These are phyloP conservation scores for Mya arenaria DNA, from an alignment of 1,140 invertebrate genomes.

Conservation along the genomic window DNA sequence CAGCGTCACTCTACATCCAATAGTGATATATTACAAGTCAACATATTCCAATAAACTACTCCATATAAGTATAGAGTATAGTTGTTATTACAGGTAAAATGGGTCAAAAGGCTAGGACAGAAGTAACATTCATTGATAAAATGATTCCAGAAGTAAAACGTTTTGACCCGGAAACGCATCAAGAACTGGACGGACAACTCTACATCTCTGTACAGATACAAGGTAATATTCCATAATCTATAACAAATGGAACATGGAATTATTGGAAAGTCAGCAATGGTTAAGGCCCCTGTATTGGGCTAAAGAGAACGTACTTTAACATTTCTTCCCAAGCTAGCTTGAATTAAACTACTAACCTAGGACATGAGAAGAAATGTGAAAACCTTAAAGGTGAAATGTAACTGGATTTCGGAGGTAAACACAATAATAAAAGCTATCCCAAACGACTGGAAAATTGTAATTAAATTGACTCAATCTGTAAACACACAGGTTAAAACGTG, in stretches of 20 bases:
- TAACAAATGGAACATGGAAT: slow-evolving; percentile 9
- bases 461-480: too few species aligned
- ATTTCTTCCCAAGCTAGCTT: too few species aligned
- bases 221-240: slow-evolving; percentile 44
- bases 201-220: slow-evolving; percentile 56
- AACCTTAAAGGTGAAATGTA: too few species aligned
- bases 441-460: too few species aligned
- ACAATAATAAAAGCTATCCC: too few species aligned
- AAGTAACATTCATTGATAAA: slow-evolving; percentile 38
- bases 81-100: slow-evolving; percentile 48
- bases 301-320: too few species aligned
- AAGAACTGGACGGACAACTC: slow-evolving; percentile 57
- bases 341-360: too few species aligned
- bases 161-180: not conserved
- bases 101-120: slow-evolving; percentile 41
- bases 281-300: slow-evolving; percentile 25
- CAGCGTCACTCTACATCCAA: slow-evolving; percentile 45
- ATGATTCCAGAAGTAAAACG: slow-evolving; percentile 30
- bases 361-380: too few species aligned
- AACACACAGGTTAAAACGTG: too few species aligned
- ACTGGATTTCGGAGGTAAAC: too few species aligned
- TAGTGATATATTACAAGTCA: slow-evolving; percentile 44
- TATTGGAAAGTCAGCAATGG: slow-evolving; percentile 23
- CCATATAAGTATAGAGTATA: slow-evolving; percentile 49
- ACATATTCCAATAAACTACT: not conserved